A percentile compares a stretch with the other conserved stretches of the same genome.
Evolutionary conservation across 1,140 invertebrate species (phyloP).

Genomic region (Eubasilissa regina): DNA sequence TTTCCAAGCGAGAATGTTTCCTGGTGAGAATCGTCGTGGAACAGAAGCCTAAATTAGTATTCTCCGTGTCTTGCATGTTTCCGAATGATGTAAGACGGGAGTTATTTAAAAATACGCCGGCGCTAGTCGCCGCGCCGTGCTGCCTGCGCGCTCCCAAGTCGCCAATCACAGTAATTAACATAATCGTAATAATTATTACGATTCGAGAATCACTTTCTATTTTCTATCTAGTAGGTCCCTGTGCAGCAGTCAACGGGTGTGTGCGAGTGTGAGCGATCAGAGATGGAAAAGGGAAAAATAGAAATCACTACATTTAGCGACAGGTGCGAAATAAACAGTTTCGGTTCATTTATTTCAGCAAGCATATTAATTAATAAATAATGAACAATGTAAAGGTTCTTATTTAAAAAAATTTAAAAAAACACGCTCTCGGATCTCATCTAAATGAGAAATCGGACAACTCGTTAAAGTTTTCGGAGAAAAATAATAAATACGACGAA

Average conservation of each 20-base stretch:
- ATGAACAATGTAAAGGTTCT: too few species aligned
- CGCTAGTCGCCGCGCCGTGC: conserved; percentile 29
- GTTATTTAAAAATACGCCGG: conserved; percentile 51
- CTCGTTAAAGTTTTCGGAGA: not conserved
- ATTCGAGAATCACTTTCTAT: conserved; percentile 58
- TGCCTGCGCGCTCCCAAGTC: not conserved
- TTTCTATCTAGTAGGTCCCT: conserved; percentile 40
- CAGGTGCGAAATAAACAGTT: too few species aligned
- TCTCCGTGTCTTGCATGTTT: conserved; percentile 22
- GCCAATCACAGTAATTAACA: conserved; percentile 52
- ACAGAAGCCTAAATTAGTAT: conserved; percentile 33
- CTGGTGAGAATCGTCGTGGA: conserved; percentile 18
- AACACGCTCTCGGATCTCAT: not conserved
- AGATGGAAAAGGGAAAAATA: not conserved
- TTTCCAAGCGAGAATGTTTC: conserved; percentile 17
- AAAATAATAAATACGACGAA: too few species aligned
- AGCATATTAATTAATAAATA: too few species aligned
- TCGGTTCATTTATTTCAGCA: too few species aligned
- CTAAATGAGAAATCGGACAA: not conserved
- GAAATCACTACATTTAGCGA: not conserved
- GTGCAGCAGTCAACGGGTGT: not conserved
- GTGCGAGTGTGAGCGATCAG: not conserved
- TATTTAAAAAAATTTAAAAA: not conserved
- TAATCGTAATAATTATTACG: conserved; percentile 59
- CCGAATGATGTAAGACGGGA: conserved; percentile 47